Conservation (phyloP, 1,140 invertebrate species). For the Drosophila pallidifrons region DNA sequence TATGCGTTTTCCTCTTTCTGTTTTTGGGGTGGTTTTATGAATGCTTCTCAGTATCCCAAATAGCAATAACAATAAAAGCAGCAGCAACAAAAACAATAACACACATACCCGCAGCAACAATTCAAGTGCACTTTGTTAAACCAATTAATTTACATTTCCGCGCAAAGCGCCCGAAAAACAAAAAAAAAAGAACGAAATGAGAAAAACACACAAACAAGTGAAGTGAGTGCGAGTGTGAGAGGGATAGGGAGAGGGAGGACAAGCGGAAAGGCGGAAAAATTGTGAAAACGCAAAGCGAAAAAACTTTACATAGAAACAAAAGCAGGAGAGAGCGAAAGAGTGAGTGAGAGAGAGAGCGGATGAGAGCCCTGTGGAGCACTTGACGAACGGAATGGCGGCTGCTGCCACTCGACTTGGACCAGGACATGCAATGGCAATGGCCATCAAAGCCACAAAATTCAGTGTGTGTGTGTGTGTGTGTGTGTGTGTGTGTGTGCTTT, state of each 20-base stretch:
- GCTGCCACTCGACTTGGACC: constrained; percentile 64
- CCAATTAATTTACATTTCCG: constrained; percentile 84
- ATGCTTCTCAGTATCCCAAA: constrained; percentile 28
- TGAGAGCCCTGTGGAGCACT: constrained; percentile 46
- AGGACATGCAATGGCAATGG: constrained; percentile 44
- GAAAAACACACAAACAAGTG: constrained; percentile 36
- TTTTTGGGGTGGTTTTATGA: constrained; percentile 50
- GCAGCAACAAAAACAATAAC: constrained; percentile 47
- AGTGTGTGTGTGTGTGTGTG: constrained; percentile 14
- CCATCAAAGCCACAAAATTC: constrained; percentile 54
- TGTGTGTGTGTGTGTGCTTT: constrained; percentile 31
- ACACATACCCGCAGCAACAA: constrained; percentile 38
- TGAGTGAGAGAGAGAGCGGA: not conserved
- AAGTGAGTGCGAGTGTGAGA: constrained; percentile 34
- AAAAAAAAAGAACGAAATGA: constrained; percentile 3
- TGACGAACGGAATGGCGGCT: constrained; percentile 49
- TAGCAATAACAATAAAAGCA: constrained; percentile 46
- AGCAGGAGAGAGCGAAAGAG: constrained; percentile 8
- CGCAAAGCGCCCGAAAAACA: constrained; percentile 66
- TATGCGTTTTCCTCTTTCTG: constrained; percentile 1
- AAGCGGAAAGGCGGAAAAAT: constrained; percentile 3
- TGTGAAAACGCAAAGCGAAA: constrained; percentile 27
- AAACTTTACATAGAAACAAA: constrained; percentile 71
- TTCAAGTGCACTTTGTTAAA: constrained; percentile 81
- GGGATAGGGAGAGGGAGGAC: not conserved